Percentiles rank a stretch among this genome's conserved stretches.
phyloP scores from a whole-genome alignment of 1,140 invertebrate species.

The Drosophila orosa region DNA sequence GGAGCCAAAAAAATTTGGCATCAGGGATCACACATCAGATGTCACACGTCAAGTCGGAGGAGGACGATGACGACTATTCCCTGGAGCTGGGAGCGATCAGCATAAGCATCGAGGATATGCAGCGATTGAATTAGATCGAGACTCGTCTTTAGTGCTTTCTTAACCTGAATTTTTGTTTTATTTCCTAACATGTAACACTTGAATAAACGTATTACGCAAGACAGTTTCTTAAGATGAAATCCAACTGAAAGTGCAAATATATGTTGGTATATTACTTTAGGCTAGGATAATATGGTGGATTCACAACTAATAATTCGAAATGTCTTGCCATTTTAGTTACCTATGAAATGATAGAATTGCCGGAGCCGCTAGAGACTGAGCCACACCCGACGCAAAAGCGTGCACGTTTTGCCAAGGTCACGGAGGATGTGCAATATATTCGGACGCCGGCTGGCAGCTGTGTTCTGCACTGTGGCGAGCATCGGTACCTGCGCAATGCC shows the following conservation, averaged over 20 bases:
- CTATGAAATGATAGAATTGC: slow-evolving; percentile 35
- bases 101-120: slow-evolving; percentile 66
- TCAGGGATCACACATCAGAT: neutral
- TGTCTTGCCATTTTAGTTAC: slow-evolving; percentile 38
- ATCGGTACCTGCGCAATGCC: slow-evolving; percentile 80
- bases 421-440: slow-evolving; percentile 61
- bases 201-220: slow-evolving; percentile 35
- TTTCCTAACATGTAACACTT: slow-evolving; percentile 14
- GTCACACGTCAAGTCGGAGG: slow-evolving; percentile 45
- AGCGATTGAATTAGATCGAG: slow-evolving; percentile 48
- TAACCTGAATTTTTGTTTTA: slow-evolving; percentile 44
- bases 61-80: slow-evolving; percentile 59
- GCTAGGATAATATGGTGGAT: neutral
- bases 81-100: slow-evolving; percentile 65
- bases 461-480: slow-evolving; percentile 67
- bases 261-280: neutral
- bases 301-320: slow-evolving; percentile 10
- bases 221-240: slow-evolving; percentile 6
- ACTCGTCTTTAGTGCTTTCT: slow-evolving; percentile 1
- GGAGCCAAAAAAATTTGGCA: slow-evolving; percentile 10
- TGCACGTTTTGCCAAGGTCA: slow-evolving; percentile 47
- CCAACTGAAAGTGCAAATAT: neutral
- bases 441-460: slow-evolving; percentile 73
- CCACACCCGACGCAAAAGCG: slow-evolving; percentile 53
- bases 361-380: neutral